Conservation (phyloP, 2,888 invertebrate genomes). For the Andrena dorsata region DNA sequence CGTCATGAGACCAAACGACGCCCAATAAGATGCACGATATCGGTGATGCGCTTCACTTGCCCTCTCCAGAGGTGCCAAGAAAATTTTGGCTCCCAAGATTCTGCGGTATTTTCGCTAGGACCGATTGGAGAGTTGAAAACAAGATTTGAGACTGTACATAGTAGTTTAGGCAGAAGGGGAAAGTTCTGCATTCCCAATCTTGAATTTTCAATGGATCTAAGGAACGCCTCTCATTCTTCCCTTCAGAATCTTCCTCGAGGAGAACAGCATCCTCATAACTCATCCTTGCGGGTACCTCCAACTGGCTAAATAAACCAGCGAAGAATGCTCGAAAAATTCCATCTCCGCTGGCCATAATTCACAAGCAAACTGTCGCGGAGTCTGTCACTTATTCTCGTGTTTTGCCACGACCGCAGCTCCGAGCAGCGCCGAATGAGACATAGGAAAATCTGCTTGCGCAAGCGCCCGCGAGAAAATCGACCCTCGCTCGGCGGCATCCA, state of each 20-base stretch:
- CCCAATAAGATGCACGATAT: constrained; percentile 67
- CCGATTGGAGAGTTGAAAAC: not conserved
- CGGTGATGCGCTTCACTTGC: constrained; percentile 24
- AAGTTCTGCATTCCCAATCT: no score
- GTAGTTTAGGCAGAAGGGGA: no score
- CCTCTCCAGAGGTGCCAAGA: not conserved
- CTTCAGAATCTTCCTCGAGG: no score
- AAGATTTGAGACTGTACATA: no score
- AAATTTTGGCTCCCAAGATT: not conserved
- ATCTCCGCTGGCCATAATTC: constrained; percentile 31
- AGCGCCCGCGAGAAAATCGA: constrained; percentile 18
- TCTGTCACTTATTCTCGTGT: constrained; percentile 49
- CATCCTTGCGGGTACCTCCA: not conserved
- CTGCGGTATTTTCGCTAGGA: not conserved
- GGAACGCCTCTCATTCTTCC: no score
- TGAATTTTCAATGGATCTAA: no score
- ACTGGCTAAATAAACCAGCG: constrained; percentile 6
- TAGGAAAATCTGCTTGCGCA: constrained; percentile 40
- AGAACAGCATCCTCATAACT: no score
- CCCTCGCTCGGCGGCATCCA: not conserved
- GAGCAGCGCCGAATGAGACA: not conserved
- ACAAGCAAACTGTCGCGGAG: constrained; percentile 10
- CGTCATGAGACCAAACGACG: constrained; percentile 80
- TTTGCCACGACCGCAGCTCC: constrained; percentile 19
- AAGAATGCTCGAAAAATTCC: not conserved